Percentiles rank a stretch among this genome's conserved stretches.
phyloP scores from a whole-genome alignment of 2,797 vertebrate genomes.

The Fundulus diaphanus region DNA sequence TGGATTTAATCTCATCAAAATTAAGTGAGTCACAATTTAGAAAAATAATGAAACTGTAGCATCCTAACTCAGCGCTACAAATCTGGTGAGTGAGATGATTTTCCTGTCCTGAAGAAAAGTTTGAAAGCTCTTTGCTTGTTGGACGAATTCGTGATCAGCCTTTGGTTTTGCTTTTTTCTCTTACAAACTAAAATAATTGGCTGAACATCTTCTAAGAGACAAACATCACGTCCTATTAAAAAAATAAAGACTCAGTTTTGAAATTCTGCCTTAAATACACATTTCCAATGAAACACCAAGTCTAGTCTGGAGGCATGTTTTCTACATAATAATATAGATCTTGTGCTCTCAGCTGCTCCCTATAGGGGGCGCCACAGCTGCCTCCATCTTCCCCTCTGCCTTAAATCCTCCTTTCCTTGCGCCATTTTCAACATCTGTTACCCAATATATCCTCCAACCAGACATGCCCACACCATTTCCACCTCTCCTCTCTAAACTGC shows the following conservation, averaged over 20 bases:
- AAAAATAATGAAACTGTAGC: too few species aligned
- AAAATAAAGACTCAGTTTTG: neutral
- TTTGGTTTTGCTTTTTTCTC: neutral
- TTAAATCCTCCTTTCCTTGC: neutral
- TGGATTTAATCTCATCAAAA: too few species aligned
- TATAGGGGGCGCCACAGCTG: neutral
- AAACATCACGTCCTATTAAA: neutral
- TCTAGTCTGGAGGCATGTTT: neutral
- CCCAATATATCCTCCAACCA: too few species aligned
- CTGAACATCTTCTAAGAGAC: neutral
- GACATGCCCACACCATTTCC: too few species aligned
- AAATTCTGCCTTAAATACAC: neutral
- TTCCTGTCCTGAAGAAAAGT: too few species aligned
- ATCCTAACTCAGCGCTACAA: too few species aligned
- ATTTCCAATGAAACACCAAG: neutral
- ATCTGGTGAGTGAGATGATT: too few species aligned
- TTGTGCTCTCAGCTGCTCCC: neutral
- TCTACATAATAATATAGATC: neutral
- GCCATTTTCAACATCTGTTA: too few species aligned
- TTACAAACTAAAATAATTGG: neutral
- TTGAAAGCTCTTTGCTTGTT: too few species aligned
- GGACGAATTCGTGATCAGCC: too few species aligned
- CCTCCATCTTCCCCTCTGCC: neutral
- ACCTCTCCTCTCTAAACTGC: too few species aligned
- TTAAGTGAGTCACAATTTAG: too few species aligned